Percentiles rank a stretch among this genome's conserved stretches.
Evolutionary conservation across 2,888 invertebrate genomes (phyloP).

Genomic region (Drosophila mulleri): DNA sequence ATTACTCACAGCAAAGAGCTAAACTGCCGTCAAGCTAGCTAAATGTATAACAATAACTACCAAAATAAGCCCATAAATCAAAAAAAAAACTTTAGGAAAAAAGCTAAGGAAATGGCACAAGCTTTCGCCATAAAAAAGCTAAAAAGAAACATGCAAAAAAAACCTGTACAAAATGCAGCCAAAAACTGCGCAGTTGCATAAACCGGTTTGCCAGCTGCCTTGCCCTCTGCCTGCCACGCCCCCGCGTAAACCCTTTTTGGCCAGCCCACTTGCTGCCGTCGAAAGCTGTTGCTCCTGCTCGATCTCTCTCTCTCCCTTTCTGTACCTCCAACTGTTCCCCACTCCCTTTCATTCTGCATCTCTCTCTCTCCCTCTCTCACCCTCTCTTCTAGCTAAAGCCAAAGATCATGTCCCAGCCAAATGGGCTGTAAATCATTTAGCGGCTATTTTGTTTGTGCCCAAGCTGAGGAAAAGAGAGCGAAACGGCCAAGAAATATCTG

Average conservation of each 20-base stretch:
- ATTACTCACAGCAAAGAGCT: neutral
- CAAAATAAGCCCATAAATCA: neutral
- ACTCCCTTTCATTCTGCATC: neutral
- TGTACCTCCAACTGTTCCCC: too few species aligned
- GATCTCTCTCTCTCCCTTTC: neutral
- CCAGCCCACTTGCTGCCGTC: conserved; percentile 25
- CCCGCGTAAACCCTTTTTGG: conserved; percentile 9
- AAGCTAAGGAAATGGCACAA: neutral
- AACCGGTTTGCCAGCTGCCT: conserved; percentile 49
- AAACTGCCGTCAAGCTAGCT: neutral
- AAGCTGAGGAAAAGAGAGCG: conserved; percentile 42
- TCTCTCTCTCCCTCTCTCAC: neutral
- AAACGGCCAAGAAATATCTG: conserved; percentile 63
- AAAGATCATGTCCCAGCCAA: conserved; percentile 30
- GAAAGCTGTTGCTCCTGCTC: conserved; percentile 28
- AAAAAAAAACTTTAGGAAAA: neutral
- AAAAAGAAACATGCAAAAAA: neutral
- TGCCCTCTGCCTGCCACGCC: conserved; percentile 6
- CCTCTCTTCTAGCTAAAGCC: neutral
- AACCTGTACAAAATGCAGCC: neutral
- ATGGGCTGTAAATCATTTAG: conserved; percentile 73
- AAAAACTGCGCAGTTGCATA: conserved; percentile 59
- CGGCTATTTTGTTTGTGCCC: conserved; percentile 49
- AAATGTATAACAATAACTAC: neutral
- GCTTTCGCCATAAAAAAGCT: neutral